Evolutionary conservation across 2,113 vertebrate genomes (phyloP), one percentile per base, ranked within the genome.

Genomic region (Psephotus haematonotus): DNA sequence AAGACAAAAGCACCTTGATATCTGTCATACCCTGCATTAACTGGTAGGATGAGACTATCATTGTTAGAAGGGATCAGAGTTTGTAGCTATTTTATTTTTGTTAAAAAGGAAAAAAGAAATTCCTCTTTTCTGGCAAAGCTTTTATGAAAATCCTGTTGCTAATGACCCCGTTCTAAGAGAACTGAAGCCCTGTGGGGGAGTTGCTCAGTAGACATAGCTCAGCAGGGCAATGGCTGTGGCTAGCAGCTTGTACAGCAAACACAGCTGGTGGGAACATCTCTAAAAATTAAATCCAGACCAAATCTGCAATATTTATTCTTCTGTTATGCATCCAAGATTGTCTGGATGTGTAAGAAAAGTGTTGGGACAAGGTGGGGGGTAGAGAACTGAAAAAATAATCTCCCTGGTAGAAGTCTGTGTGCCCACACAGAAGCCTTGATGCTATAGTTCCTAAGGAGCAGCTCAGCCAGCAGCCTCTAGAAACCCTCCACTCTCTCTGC

Each of bases 261-360:
- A 82, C 91, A 92, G 86, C 69, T 92, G 62, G 93, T 79, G 44
- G 52, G 57, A 76, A 52, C 29, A 89, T 63, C 24, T 82, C 75
- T 64, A 37, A 84, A 91, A 91, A 86, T 95, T 44, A 95, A 95
- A 93, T 92, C 89, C 81, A 87, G 20, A 24, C 37, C 35, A 89
- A 84, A 89, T 57, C 47, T 37, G 52, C 33, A 89, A 85, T 82
- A 87, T 95, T 83, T 95, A 72, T 95, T 91, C 27, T 79, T 81
- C 55, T 0, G 1, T 85, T 35, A 84, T 86, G 33, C 71, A 60
- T 46, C 33, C 1, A 15, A 87, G 77, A 89, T 47, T 72, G 55
- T 68, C 72, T 78, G 24, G 50, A 87, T 79, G 24, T 76, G 35
- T 68, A 91, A 92, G 63, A 86, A 74, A 50, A 60, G 16, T 72